These are phyloP conservation scores for Ceyx margarethae DNA, from an alignment of 2,113 vertebrate genomes.

Conservation along the genomic window DNA sequence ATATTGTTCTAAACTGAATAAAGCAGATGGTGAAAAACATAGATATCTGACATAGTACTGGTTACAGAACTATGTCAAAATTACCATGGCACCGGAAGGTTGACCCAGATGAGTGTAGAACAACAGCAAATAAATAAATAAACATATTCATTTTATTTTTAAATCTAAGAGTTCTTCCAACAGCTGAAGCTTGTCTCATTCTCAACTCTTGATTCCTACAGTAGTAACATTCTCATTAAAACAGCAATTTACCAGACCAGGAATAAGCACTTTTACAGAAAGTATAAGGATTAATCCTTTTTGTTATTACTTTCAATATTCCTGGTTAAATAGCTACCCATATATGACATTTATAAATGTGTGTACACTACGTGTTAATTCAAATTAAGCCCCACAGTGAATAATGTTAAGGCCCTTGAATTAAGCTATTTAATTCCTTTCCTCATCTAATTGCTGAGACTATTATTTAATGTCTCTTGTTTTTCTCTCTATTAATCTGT, in stretches of 20 bases:
- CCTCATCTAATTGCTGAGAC: constrained; percentile 23
- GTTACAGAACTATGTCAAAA: neutral
- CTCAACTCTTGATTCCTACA: neutral
- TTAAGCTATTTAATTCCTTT: constrained; percentile 42
- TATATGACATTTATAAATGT: constrained; percentile 42
- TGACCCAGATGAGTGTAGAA: neutral
- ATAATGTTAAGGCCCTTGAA: neutral
- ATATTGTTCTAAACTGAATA: neutral
- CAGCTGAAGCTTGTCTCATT: neutral
- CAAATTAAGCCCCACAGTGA: constrained; percentile 14
- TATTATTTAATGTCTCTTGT: constrained; percentile 41
- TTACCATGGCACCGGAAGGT: neutral
- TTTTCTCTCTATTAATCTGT: constrained; percentile 47
- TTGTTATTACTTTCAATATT: constrained; percentile 11
- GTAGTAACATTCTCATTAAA: neutral
- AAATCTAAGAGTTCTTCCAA: neutral
- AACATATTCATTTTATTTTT: neutral
- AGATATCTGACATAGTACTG: neutral
- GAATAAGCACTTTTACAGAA: neutral
- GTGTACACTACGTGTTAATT: constrained; percentile 30
- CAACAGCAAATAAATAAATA: neutral
- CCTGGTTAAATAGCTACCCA: neutral
- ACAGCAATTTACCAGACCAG: neutral
- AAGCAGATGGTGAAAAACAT: neutral
- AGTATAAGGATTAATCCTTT: constrained; percentile 17